These are phyloP conservation scores for Dicerorhinus sumatrensis DNA, from an alignment of 2,113 vertebrate species.

Conservation along the genomic window DNA sequence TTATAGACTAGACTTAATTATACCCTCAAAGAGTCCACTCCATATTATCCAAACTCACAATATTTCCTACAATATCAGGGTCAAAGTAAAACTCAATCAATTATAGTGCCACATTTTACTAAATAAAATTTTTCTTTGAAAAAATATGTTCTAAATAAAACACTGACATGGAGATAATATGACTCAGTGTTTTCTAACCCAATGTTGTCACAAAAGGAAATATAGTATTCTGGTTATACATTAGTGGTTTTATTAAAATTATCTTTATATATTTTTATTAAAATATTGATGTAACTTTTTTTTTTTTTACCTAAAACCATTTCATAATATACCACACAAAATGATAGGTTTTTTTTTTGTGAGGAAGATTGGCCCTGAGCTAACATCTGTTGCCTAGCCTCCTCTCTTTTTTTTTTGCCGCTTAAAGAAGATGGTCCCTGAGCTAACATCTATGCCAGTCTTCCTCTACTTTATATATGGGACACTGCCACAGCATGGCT, in stretches of 20 bases:
- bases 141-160: conserved; percentile 39
- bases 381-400: too few relatives aligned
- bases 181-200: conserved; percentile 4
- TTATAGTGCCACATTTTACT: conserved; percentile 24
- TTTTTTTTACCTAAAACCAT: background rate
- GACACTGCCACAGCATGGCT: too few relatives aligned
- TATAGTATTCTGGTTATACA: background rate
- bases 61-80: background rate
- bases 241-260: conserved; percentile 34
- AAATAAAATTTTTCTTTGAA: background rate
- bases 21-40: background rate
- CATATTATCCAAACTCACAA: background rate
- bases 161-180: background rate
- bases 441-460: too few relatives aligned
- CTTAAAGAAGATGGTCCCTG: too few relatives aligned
- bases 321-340: conserved; percentile 17
- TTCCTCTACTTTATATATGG: too few relatives aligned
- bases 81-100: background rate
- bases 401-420: too few relatives aligned
- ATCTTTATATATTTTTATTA: background rate
- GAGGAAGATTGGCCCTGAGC: too few relatives aligned
- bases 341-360: background rate
- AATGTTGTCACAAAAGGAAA: conserved; percentile 3
- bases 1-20: conserved; percentile 38
- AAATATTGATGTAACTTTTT: background rate